These are phyloP conservation scores for Hydrolagus affinis DNA, from an alignment of 2,113 vertebrate genomes.

Conservation along the genomic window DNA sequence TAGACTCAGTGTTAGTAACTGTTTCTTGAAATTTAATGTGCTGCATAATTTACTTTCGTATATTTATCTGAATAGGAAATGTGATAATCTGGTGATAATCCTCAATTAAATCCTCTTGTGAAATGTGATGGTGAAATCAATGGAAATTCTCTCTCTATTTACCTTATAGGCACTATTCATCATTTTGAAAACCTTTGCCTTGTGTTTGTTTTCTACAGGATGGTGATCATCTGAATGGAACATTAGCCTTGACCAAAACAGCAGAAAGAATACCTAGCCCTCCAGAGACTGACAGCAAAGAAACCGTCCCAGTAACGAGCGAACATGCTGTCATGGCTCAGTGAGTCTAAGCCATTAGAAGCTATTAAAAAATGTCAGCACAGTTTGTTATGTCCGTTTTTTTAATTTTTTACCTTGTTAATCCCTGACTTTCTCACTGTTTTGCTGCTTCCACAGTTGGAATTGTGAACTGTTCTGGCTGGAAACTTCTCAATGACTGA, in stretches of 20 bases:
- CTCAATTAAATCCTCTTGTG: too few species aligned
- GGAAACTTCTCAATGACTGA: background rate
- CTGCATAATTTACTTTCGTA: too few species aligned
- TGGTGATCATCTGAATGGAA: slow-evolving; percentile 40
- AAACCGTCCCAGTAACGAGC: background rate
- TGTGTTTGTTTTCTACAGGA: slow-evolving; percentile 42
- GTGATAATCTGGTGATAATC: too few species aligned
- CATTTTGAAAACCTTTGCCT: slow-evolving; percentile 19
- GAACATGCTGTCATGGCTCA: slow-evolving; percentile 50
- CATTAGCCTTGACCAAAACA: slow-evolving; percentile 41
- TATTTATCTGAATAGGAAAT: too few species aligned
- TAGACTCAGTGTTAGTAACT: too few species aligned
- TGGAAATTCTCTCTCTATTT: background rate
- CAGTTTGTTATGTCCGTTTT: background rate
- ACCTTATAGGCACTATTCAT: background rate
- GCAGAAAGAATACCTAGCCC: slow-evolving; percentile 58
- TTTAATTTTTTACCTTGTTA: background rate
- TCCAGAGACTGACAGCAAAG: slow-evolving; percentile 48
- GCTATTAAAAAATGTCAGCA: background rate
- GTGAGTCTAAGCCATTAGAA: slow-evolving; percentile 26
- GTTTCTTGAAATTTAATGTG: too few species aligned
- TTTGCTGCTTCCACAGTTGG: background rate
- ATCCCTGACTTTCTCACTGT: background rate
- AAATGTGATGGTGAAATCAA: too few species aligned
- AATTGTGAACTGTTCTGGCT: background rate